These are phyloP conservation scores for Frankliniella intonsa DNA, from an alignment of 2,888 invertebrate species.

Conservation along the genomic window DNA sequence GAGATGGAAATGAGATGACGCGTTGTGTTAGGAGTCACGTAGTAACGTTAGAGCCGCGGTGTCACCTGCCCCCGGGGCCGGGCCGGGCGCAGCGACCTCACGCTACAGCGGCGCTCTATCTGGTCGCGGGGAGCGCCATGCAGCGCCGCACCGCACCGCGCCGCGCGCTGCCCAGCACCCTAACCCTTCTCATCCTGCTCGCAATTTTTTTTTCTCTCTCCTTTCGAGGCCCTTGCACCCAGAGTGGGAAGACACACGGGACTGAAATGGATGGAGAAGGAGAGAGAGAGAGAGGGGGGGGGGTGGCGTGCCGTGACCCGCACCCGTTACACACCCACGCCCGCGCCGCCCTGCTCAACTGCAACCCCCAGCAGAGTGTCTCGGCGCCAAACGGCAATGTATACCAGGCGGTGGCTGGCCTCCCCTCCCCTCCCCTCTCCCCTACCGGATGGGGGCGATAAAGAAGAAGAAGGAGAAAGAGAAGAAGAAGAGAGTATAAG, in stretches of 20 bases:
- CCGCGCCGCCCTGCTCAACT: neutral
- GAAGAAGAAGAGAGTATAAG: too few species aligned
- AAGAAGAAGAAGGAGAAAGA: too few species aligned
- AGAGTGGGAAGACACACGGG: too few species aligned
- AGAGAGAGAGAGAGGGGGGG: neutral
- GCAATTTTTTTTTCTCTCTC: too few species aligned
- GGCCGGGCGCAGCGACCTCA: too few species aligned
- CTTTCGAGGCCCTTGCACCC: too few species aligned
- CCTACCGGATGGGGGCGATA: neutral
- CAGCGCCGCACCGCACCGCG: too few species aligned
- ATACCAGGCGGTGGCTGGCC: neutral
- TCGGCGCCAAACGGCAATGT: neutral
- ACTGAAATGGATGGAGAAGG: too few species aligned
- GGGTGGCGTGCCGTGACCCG: neutral
- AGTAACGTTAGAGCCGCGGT: neutral
- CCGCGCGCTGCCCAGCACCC: neutral
- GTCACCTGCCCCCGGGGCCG: neutral
- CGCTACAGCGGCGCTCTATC: too few species aligned
- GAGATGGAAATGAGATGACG: constrained; percentile 3
- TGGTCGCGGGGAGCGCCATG: too few species aligned
- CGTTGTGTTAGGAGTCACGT: neutral
- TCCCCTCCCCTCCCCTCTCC: neutral
- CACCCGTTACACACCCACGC: constrained; percentile 4
- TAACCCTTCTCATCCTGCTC: too few species aligned
- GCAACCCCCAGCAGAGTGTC: neutral